phyloP scores from a whole-genome alignment of 2,113 vertebrate species.

The Nycticryphes semicollaris region DNA sequence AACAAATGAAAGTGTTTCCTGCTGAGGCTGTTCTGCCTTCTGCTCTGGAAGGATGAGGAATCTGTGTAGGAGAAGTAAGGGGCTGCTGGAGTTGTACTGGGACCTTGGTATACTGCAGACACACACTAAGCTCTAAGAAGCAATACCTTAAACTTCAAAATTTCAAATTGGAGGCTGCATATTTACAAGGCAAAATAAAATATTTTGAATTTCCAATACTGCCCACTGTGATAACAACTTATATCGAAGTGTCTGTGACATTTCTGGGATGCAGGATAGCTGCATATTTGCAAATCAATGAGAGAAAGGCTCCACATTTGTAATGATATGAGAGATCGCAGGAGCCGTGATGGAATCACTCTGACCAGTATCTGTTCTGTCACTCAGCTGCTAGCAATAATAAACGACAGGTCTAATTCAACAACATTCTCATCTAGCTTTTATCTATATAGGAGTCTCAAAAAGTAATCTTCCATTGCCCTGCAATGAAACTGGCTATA shows the following conservation, averaged over 20 bases:
- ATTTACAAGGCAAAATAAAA: background rate
- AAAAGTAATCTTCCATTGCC: constrained; percentile 57
- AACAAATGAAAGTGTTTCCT: background rate
- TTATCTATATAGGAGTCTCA: constrained; percentile 37
- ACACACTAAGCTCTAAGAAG: background rate
- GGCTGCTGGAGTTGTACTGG: background rate
- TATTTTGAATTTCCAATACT: background rate
- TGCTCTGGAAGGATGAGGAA: background rate
- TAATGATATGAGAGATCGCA: background rate
- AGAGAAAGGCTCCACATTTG: background rate
- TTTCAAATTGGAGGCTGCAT: background rate
- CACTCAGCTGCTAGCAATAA: constrained; percentile 47
- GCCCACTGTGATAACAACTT: background rate
- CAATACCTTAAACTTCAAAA: background rate
- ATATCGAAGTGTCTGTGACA: background rate
- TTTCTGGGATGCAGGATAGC: background rate
- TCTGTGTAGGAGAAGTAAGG: background rate
- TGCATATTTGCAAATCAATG: constrained; percentile 15
- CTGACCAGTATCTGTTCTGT: constrained; percentile 45
- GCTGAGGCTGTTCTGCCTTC: background rate
- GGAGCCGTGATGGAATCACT: background rate
- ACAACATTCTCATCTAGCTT: constrained; percentile 28
- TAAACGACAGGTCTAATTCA: constrained; percentile 37
- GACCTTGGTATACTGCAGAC: background rate
- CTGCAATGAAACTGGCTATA: constrained; percentile 50